Conservation (phyloP, 2,888 invertebrate species). For the Cancer borealis region DNA sequence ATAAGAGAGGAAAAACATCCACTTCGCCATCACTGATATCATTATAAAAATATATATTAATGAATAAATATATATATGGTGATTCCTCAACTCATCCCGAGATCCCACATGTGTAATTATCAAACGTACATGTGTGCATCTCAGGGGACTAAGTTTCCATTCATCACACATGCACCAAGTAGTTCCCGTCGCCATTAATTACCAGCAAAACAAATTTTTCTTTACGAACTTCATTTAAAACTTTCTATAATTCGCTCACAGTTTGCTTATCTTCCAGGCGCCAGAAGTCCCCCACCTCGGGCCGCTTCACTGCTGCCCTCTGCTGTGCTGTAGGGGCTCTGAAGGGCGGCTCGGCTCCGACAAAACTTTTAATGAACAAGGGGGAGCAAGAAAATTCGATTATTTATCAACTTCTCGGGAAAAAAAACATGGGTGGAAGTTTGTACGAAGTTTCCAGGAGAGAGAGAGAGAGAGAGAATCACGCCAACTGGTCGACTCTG, state of each 20-base stretch:
- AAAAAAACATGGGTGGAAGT: neutral
- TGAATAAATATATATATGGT: no score
- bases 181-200: conserved; percentile 37
- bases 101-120: neutral
- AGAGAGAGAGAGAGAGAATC: neutral
- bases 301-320: neutral
- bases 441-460: neutral
- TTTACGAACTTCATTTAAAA: conserved; percentile 5
- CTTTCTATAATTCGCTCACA: conserved; percentile 29
- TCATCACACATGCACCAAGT: conserved; percentile 6
- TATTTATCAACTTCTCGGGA: neutral
- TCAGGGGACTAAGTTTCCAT: neutral
- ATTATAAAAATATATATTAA: neutral
- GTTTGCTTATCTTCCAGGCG: neutral
- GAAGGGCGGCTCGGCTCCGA: neutral
- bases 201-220: conserved; percentile 39
- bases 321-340: neutral
- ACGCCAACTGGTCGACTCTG: neutral
- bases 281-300: neutral
- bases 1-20: neutral
- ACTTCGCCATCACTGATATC: neutral
- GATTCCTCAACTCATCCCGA: no score
- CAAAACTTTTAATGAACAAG: conserved; percentile 20
- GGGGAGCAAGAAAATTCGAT: conserved; percentile 20
- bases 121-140: neutral